phyloP scores from a whole-genome alignment of 1,140 invertebrate species.

The Procambarus clarkii region DNA sequence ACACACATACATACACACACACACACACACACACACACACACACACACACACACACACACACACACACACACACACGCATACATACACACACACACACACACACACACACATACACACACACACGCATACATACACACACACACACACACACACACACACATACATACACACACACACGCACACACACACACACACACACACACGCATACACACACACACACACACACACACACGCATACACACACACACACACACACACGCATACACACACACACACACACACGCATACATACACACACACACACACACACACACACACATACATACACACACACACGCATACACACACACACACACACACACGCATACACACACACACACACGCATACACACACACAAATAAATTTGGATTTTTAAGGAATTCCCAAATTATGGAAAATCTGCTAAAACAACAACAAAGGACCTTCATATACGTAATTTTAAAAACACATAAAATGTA shows the following conservation, averaged over 20 bases:
- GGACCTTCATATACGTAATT: too few relatives aligned
- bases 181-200: constrained; percentile 8
- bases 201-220: neutral
- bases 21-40: too few relatives aligned
- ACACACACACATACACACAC: constrained; percentile 10
- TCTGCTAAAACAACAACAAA: too few relatives aligned
- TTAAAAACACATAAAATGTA: too few relatives aligned
- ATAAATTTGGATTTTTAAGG: too few relatives aligned
- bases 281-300: neutral
- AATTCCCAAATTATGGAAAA: too few relatives aligned
- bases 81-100: too few relatives aligned
- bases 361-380: constrained; percentile 14
- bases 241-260: constrained; percentile 3
- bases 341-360: constrained; percentile 17
- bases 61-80: too few relatives aligned
- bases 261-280: neutral
- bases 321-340: neutral
- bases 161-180: too few relatives aligned
- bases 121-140: constrained; percentile 8
- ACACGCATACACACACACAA: neutral
- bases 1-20: too few relatives aligned
- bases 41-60: too few relatives aligned
- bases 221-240: neutral
- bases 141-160: too few relatives aligned
- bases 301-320: constrained; percentile 11